Evolutionary conservation across 1,140 invertebrate genomes (phyloP).

Genomic region (Macrocentrus cingulum): DNA sequence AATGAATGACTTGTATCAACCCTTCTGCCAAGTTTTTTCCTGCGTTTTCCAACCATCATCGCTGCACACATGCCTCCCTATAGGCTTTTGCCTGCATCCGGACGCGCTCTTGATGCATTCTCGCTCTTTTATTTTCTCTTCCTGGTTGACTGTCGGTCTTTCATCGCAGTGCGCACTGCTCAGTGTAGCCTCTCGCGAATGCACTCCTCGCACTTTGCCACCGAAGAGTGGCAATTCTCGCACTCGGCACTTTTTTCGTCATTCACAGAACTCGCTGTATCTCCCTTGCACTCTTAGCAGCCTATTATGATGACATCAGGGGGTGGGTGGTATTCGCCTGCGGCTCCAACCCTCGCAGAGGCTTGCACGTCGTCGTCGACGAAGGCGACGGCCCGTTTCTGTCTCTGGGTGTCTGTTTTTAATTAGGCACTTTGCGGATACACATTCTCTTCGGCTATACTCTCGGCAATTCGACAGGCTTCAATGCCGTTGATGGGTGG

Average conservation of each 20-base stretch:
- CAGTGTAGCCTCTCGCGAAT: background rate
- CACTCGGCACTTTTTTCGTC: constrained; percentile 48
- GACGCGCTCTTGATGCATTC: constrained; percentile 15
- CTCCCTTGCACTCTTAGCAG: constrained; percentile 41
- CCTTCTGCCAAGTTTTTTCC: constrained; percentile 27
- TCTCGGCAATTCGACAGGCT: constrained; percentile 44
- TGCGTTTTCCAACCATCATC: constrained; percentile 26
- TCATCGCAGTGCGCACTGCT: constrained; percentile 13
- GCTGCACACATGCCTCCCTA: constrained; percentile 29
- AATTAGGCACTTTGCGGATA: constrained; percentile 58
- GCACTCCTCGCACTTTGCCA: constrained; percentile 51
- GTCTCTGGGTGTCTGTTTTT: constrained; percentile 56
- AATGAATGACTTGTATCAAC: constrained; percentile 49
- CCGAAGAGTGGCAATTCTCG: constrained; percentile 58
- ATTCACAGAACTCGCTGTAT: constrained; percentile 43
- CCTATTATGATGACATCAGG: constrained; percentile 36
- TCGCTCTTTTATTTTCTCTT: constrained; percentile 20
- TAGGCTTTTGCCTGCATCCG: constrained; percentile 31
- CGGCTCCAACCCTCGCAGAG: constrained; percentile 17
- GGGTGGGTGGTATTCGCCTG: background rate
- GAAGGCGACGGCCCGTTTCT: constrained; percentile 35
- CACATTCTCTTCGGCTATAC: constrained; percentile 39
- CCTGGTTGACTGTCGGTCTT: constrained; percentile 19
- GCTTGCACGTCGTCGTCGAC: constrained; percentile 28
- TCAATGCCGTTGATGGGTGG: constrained; percentile 54